A percentile compares a stretch with the other conserved stretches of the same genome.
Evolutionary conservation across 2,113 vertebrate species (phyloP).

Genomic region (Proterorhinus semilunaris): DNA sequence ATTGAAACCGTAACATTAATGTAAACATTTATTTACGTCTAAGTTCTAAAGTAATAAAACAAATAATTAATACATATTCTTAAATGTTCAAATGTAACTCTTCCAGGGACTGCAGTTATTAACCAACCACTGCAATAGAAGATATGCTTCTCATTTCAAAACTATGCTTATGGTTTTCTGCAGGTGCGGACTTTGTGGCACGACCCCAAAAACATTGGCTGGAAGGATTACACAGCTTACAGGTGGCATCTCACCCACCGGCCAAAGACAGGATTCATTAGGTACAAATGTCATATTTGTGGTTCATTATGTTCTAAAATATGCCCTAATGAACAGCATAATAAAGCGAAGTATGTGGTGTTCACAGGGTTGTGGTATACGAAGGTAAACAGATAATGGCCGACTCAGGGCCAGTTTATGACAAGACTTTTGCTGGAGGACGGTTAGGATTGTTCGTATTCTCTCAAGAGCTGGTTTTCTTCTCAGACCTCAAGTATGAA

Average conservation of each 20-base stretch:
- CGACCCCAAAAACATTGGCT: constrained; percentile 95
- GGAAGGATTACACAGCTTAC: constrained; percentile 99
- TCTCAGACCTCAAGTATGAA: constrained; percentile 98
- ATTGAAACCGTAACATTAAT: not conserved
- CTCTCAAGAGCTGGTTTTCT: constrained; percentile 97
- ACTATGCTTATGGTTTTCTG: constrained; percentile 11
- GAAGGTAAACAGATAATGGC: constrained; percentile 98
- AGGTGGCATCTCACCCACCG: constrained; percentile 97
- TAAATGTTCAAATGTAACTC: too few species aligned
- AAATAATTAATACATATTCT: too few species aligned
- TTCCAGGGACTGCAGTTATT: too few species aligned
- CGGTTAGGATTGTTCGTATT: constrained; percentile 96
- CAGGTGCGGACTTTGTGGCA: constrained; percentile 97
- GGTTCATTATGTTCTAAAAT: not conserved
- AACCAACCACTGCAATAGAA: not conserved
- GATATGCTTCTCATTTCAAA: not conserved
- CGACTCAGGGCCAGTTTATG: constrained; percentile 93
- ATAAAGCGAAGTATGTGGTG: constrained; percentile 2
- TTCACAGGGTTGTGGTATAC: constrained; percentile 88
- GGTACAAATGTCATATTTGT: constrained; percentile 71
- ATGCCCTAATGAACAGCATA: not conserved
- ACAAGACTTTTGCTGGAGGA: constrained; percentile 92
- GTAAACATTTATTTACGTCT: too few species aligned
- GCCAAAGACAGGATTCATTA: constrained; percentile 96
- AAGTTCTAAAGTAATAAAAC: too few species aligned